Evolutionary conservation across 2,888 invertebrate genomes (phyloP).

Genomic region (Drosophila paranaensis): DNA sequence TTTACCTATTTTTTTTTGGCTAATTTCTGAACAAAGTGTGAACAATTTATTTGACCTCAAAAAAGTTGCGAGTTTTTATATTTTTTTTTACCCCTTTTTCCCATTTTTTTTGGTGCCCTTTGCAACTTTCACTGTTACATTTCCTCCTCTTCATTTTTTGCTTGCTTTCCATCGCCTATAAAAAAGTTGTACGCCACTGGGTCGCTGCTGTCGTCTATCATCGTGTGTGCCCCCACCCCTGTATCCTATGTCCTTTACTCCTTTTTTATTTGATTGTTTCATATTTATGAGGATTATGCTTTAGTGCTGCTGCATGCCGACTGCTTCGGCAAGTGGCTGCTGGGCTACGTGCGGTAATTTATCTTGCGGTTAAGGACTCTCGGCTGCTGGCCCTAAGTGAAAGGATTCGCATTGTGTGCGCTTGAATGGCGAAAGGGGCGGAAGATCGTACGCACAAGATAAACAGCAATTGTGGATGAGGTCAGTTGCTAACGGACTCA

Average conservation of each 20-base stretch:
- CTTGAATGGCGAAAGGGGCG: slow-evolving; percentile 35
- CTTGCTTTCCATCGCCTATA: slow-evolving; percentile 32
- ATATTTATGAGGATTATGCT: slow-evolving; percentile 78
- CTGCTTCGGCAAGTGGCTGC: slow-evolving; percentile 35
- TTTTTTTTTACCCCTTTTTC: slow-evolving; percentile 63
- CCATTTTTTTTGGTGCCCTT: slow-evolving; percentile 1
- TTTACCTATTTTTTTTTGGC: slow-evolving; percentile 14
- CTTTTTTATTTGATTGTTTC: slow-evolving; percentile 77
- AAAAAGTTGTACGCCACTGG: slow-evolving; percentile 49
- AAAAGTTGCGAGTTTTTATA: slow-evolving; percentile 43
- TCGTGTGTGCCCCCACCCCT: slow-evolving; percentile 22
- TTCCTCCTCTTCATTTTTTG: slow-evolving; percentile 13
- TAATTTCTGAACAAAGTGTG: slow-evolving; percentile 69
- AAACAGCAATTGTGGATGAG: slow-evolving; percentile 49
- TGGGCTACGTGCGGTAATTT: slow-evolving; percentile 70
- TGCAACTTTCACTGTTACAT: slow-evolving; percentile 52
- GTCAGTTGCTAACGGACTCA: slow-evolving; percentile 31
- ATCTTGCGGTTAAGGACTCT: slow-evolving; percentile 58
- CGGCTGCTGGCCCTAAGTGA: slow-evolving; percentile 53
- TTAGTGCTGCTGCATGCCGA: slow-evolving; percentile 52
- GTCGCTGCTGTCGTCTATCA: slow-evolving; percentile 37
- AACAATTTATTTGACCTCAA: slow-evolving; percentile 59
- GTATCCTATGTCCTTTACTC: slow-evolving; percentile 38
- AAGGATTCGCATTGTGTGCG: slow-evolving; percentile 59
- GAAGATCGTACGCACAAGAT: slow-evolving; percentile 60